Evolutionary conservation across 2,113 vertebrate species (phyloP).

Genomic region (Sisor rabdophorus): DNA sequence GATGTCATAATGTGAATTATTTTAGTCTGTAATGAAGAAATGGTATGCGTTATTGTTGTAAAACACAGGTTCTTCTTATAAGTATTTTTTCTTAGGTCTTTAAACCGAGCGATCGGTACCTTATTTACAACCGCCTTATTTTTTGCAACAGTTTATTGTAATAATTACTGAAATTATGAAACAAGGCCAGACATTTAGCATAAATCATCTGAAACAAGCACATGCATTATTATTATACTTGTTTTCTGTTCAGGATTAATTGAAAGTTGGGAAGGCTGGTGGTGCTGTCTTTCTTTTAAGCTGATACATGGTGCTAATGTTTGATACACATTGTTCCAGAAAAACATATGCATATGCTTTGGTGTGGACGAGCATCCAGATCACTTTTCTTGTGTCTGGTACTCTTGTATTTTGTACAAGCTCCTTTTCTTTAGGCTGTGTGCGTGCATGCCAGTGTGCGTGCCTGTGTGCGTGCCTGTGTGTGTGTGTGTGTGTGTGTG

Average conservation of each 20-base stretch:
- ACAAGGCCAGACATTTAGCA: slow-evolving; percentile 4
- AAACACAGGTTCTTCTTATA: slow-evolving; percentile 19
- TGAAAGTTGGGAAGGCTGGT: slow-evolving; percentile 30
- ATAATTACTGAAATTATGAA: slow-evolving; percentile 21
- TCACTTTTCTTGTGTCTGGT: slow-evolving; percentile 32
- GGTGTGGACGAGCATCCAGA: slow-evolving; percentile 27
- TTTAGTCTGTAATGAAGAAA: slow-evolving; percentile 26
- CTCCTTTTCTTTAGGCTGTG: slow-evolving; percentile 24
- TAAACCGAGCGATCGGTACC: slow-evolving; percentile 3
- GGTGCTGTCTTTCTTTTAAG: slow-evolving; percentile 44
- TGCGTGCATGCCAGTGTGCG: background rate
- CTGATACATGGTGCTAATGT: slow-evolving; percentile 66
- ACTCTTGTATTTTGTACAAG: slow-evolving; percentile 33
- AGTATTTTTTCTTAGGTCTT: background rate
- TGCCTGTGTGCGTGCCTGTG: background rate
- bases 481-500: background rate
- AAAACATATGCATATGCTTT: slow-evolving; percentile 16
- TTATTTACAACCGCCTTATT: slow-evolving; percentile 9
- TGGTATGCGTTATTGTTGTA: slow-evolving; percentile 12
- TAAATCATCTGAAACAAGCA: slow-evolving; percentile 31
- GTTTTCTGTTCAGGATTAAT: slow-evolving; percentile 40
- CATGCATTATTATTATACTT: slow-evolving; percentile 18
- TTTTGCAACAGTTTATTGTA: background rate
- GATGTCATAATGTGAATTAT: slow-evolving; percentile 39
- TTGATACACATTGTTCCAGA: slow-evolving; percentile 36